Conservation (phyloP, 2,113 vertebrate genomes). For the Clarias batrachus region DNA sequence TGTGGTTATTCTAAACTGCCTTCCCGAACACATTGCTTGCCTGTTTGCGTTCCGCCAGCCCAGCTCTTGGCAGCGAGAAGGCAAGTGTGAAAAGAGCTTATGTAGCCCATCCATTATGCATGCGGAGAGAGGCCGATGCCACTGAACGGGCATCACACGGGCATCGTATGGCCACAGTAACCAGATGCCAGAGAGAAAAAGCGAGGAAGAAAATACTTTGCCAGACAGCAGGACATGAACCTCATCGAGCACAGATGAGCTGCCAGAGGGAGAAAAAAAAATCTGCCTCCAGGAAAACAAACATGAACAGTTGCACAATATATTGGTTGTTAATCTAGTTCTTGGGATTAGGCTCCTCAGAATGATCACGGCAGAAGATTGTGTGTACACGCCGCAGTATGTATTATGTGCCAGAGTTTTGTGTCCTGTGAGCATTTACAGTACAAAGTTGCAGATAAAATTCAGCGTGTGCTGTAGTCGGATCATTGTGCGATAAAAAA, state of each 20-base stretch:
- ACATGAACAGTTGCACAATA: not conserved
- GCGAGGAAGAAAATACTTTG: not conserved
- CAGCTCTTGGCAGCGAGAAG: slow-evolving; percentile 33
- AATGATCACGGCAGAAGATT: not conserved
- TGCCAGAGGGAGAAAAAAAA: slow-evolving; percentile 9
- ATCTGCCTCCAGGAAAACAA: not conserved
- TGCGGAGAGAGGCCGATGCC: slow-evolving; percentile 33
- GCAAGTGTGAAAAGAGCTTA: slow-evolving; percentile 39
- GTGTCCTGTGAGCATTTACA: not conserved
- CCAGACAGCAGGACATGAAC: slow-evolving; percentile 1
- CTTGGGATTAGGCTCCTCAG: not conserved
- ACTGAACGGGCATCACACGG: slow-evolving; percentile 14
- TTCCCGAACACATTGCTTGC: slow-evolving; percentile 30
- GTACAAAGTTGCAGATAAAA: not conserved
- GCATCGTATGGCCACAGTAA: slow-evolving; percentile 22
- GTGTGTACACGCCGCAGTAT: not conserved
- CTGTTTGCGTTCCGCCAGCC: slow-evolving; percentile 21
- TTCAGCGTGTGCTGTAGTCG: not conserved
- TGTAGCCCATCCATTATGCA: slow-evolving; percentile 43
- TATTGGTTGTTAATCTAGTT: not conserved
- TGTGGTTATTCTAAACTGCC: not conserved
- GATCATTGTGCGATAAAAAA: not conserved
- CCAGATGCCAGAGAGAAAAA: slow-evolving; percentile 10
- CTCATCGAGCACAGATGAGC: slow-evolving; percentile 14
- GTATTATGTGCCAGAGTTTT: not conserved